Percentiles rank a stretch among this genome's conserved stretches.
Evolutionary conservation across 2,113 vertebrate genomes (phyloP).

Genomic region (Pangasianodon gigas): DNA sequence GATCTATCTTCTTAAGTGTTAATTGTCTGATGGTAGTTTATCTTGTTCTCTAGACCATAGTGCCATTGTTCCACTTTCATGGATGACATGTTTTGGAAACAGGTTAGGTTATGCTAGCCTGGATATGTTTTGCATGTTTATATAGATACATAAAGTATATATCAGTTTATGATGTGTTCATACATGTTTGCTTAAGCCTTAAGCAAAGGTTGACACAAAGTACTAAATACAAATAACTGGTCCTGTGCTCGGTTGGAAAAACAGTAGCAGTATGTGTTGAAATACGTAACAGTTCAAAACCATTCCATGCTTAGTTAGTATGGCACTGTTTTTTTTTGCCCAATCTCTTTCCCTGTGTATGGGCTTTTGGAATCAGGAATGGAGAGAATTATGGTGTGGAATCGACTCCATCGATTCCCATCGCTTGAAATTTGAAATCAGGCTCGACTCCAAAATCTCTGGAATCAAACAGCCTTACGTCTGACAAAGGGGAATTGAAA

Average conservation of each 20-base stretch:
- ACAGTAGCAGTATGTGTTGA: background rate
- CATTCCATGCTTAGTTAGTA: background rate
- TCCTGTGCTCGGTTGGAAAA: background rate
- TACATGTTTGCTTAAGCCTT: background rate
- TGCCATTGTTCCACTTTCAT: background rate
- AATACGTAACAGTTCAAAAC: background rate
- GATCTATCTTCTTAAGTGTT: no score
- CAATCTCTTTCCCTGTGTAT: background rate
- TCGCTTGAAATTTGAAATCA: background rate
- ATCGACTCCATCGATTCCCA: background rate
- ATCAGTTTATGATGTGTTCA: no score
- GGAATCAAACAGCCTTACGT: background rate
- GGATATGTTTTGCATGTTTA: background rate
- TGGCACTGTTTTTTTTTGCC: background rate
- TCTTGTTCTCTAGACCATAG: background rate
- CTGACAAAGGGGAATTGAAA: background rate
- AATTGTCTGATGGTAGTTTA: background rate
- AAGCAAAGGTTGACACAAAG: background rate
- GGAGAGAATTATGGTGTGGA: background rate
- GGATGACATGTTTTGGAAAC: background rate
- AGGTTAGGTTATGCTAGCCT: background rate
- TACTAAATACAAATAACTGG: background rate
- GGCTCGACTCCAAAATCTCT: background rate
- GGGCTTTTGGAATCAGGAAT: background rate
- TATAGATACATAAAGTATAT: background rate